Evolutionary conservation across 1,140 invertebrate species (phyloP).

Genomic region (Cotesia glomerata): DNA sequence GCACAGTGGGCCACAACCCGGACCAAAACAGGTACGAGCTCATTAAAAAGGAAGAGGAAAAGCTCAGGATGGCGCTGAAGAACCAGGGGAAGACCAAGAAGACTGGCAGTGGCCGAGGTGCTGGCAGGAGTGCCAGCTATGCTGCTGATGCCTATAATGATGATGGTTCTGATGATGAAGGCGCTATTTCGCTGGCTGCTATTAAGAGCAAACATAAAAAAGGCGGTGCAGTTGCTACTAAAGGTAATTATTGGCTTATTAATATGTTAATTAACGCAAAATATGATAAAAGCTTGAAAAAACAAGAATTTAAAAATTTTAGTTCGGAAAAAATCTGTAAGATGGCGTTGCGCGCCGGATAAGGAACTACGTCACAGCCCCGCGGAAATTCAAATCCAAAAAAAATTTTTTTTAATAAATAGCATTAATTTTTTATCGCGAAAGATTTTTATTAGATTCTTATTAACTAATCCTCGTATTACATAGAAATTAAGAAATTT

Average conservation of each 20-base stretch:
- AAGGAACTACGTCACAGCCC: too few species aligned
- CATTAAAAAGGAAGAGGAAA: conserved; percentile 97
- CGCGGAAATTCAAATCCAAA: too few species aligned
- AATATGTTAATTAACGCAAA: neutral
- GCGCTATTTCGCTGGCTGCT: conserved; percentile 87
- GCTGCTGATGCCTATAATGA: conserved; percentile 68
- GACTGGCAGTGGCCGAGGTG: conserved; percentile 67
- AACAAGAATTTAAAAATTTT: neutral
- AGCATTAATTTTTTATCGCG: too few species aligned
- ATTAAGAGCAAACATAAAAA: conserved; percentile 96
- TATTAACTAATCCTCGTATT: too few species aligned
- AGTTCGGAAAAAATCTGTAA: neutral
- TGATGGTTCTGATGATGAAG: conserved; percentile 89
- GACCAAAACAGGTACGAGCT: conserved; percentile 89
- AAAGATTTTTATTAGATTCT: too few species aligned
- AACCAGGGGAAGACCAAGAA: conserved; percentile 73
- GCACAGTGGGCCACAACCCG: conserved; percentile 92
- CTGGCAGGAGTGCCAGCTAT: conserved; percentile 67
- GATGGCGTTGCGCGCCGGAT: neutral
- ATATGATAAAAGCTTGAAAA: neutral
- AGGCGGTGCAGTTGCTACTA: conserved; percentile 52
- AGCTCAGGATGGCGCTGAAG: conserved; percentile 83
- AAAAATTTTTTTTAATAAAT: too few species aligned
- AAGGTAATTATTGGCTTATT: conserved; percentile 58
- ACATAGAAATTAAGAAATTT: too few species aligned